A percentile compares a stretch with the other conserved stretches of the same genome.
These are phyloP conservation scores for Procapra przewalskii DNA, from an alignment of 2,113 vertebrate species.

Conservation along the genomic window DNA sequence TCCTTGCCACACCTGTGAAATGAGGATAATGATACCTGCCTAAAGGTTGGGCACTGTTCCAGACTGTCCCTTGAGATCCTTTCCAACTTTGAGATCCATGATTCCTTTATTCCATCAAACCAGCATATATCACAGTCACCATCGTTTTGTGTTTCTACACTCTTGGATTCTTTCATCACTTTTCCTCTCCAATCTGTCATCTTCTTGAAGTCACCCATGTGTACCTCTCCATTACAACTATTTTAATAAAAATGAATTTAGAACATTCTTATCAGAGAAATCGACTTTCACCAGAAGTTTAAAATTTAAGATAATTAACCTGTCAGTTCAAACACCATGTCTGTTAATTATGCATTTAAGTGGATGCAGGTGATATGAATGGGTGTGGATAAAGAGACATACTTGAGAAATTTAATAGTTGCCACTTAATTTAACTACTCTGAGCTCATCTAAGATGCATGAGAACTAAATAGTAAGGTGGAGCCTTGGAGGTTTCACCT, in stretches of 20 bases:
- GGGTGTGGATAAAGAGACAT: conserved; percentile 39
- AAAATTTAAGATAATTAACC: conserved; percentile 60
- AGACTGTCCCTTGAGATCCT: neutral
- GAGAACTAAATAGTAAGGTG: conserved; percentile 27
- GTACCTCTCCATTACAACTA: neutral
- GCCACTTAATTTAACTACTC: conserved; percentile 62
- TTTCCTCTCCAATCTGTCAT: neutral
- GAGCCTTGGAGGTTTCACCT: neutral
- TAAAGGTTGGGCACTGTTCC: neutral
- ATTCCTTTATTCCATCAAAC: conserved; percentile 7
- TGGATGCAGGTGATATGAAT: conserved; percentile 50
- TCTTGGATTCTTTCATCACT: neutral
- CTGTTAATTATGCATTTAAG: conserved; percentile 62
- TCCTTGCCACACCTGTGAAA: conserved; percentile 47
- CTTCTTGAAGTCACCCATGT: neutral
- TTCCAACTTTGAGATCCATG: neutral
- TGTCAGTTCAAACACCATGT: conserved; percentile 42
- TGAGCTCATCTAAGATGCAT: conserved; percentile 56
- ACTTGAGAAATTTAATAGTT: conserved; percentile 63
- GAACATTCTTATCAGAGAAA: conserved; percentile 35
- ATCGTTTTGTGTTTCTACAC: neutral
- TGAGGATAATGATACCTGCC: conserved; percentile 38
- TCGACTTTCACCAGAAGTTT: conserved; percentile 6
- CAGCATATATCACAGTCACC: neutral
- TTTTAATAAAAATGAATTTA: neutral